Evolutionary conservation across 1,140 invertebrate genomes (phyloP).

Genomic region (Achatina immaculata): DNA sequence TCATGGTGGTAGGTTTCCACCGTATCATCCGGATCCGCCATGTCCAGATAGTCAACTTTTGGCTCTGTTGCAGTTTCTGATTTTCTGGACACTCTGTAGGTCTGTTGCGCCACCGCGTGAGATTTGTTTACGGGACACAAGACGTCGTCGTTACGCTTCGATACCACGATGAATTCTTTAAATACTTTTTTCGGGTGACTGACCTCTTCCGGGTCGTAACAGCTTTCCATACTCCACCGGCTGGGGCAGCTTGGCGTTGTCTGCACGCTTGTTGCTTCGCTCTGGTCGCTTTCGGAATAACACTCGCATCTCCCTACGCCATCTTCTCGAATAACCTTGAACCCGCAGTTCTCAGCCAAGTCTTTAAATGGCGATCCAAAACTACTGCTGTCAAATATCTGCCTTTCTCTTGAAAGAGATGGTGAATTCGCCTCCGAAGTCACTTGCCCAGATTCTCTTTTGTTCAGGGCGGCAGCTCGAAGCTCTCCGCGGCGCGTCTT

Average conservation of each 20-base stretch:
- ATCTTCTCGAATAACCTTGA: slow-evolving; percentile 8
- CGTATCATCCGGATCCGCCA: neutral
- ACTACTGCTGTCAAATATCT: neutral
- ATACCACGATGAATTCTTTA: neutral
- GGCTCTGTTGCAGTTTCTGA: neutral
- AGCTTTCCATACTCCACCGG: neutral
- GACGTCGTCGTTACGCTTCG: neutral
- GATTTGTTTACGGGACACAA: neutral
- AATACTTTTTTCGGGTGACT: neutral
- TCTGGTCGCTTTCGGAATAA: neutral
- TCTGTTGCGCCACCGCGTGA: neutral
- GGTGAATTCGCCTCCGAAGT: neutral
- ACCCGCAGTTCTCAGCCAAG: slow-evolving; percentile 28
- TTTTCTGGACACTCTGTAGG: neutral
- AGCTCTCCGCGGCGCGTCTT: neutral
- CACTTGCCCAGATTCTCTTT: neutral
- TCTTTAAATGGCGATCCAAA: neutral
- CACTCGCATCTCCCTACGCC: neutral
- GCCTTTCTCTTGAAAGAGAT: neutral
- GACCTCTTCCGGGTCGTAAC: neutral
- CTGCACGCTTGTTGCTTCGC: neutral
- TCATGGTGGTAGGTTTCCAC: neutral
- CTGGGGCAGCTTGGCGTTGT: neutral
- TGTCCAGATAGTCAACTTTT: neutral
- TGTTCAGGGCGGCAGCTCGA: neutral